phyloP scores from a whole-genome alignment of 2,888 invertebrate genomes.

The Spisula subtruncata region DNA sequence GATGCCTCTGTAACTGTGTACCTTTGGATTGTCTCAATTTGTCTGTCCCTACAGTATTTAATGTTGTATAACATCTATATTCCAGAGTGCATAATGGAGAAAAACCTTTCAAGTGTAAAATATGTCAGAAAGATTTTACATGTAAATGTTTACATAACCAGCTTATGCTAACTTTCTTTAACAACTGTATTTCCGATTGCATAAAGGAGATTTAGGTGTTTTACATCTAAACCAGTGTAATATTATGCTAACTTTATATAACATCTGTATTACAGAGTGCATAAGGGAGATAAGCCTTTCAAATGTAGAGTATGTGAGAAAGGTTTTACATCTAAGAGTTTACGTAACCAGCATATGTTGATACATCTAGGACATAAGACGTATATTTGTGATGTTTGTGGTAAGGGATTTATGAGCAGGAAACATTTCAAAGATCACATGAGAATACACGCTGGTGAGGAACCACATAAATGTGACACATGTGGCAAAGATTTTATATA shows the following conservation, averaged over 20 bases:
- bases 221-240: too few relatives aligned
- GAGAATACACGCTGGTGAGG: conserved; percentile 69
- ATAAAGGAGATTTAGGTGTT: too few relatives aligned
- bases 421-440: conserved; percentile 73
- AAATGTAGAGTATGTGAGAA: conserved; percentile 68
- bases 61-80: not conserved
- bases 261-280: conserved; percentile 51
- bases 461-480: conserved; percentile 68
- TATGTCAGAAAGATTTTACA: conserved; percentile 67
- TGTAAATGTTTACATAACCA: conserved; percentile 65
- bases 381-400: conserved; percentile 72
- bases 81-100: conserved; percentile 68
- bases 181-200: too few relatives aligned
- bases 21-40: too few relatives aligned
- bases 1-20: too few relatives aligned
- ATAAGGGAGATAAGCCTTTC: conserved; percentile 70
- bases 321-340: conserved; percentile 61
- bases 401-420: conserved; percentile 71
- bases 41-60: too few relatives aligned
- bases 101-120: conserved; percentile 67
- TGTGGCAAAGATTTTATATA: conserved; percentile 73
- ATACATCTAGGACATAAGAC: conserved; percentile 70
- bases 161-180: conserved; percentile 71
- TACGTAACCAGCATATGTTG: conserved; percentile 71
- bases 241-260: too few relatives aligned